Conservation (phyloP, 2,797 vertebrate genomes). For the Lerista edwardsae region DNA sequence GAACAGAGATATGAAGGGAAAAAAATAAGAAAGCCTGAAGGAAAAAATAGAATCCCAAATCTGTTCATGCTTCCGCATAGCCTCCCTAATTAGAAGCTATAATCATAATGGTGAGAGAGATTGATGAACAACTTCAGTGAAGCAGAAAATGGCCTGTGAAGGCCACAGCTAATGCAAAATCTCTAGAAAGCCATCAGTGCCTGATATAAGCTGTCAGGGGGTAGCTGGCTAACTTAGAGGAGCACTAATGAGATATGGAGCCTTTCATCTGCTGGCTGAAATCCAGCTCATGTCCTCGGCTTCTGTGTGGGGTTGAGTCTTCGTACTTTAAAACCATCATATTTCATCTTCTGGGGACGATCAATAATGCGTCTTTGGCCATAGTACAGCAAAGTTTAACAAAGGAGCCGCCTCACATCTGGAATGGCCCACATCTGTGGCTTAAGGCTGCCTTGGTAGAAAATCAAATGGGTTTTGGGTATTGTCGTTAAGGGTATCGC, state of each 20-base stretch:
- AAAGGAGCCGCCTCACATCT: not conserved
- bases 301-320: constrained; percentile 4
- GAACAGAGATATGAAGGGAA: constrained; percentile 23
- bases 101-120: constrained; percentile 50
- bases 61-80: constrained; percentile 40
- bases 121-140: constrained; percentile 57
- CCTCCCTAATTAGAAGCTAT: constrained; percentile 7
- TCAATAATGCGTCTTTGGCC: not conserved
- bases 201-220: not conserved
- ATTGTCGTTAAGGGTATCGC: not conserved
- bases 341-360: constrained; percentile 21
- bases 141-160: constrained; percentile 53
- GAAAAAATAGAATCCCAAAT: not conserved
- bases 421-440: not conserved
- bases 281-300: constrained; percentile 29
- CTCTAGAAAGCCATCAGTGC: constrained; percentile 46
- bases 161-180: constrained; percentile 52
- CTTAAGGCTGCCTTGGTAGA: not conserved
- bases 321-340: constrained; percentile 7
- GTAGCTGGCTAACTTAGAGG: constrained; percentile 35
- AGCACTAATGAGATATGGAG: constrained; percentile 38
- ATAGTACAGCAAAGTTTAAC: not conserved
- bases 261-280: constrained; percentile 37
- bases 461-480: not conserved
- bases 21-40: constrained; percentile 35